Percentiles rank a stretch among this genome's conserved stretches.
phyloP scores from a whole-genome alignment of 2,113 vertebrate genomes.

The Chunga burmeisteri region DNA sequence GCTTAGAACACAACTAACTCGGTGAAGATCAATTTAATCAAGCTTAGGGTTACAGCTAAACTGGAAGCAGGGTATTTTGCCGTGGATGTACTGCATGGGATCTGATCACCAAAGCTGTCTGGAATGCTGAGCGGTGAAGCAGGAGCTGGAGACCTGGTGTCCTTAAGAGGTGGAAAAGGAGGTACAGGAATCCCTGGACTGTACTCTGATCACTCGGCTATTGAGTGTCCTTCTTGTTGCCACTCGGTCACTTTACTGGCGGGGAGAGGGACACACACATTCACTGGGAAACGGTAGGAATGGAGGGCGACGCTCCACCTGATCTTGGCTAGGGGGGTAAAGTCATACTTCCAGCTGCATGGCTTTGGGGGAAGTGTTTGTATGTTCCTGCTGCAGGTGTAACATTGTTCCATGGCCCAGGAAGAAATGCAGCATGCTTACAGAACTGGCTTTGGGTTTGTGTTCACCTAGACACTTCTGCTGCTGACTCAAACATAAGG shows the following conservation, averaged over 20 bases:
- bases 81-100: background rate
- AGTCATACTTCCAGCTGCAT: background rate
- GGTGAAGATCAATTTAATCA: background rate
- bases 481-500: background rate
- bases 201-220: fast-evolving
- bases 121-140: background rate
- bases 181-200: background rate
- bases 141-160: background rate
- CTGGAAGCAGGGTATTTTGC: background rate
- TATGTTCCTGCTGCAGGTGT: background rate
- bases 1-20: background rate
- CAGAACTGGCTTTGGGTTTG: no score
- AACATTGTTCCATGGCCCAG: background rate
- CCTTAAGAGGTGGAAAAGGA: background rate
- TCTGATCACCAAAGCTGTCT: background rate
- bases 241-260: fast-evolving
- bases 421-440: fast-evolving
- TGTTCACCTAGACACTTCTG: no score
- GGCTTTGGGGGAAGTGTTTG: background rate
- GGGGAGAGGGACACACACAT: fast-evolving
- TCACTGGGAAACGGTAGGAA: background rate
- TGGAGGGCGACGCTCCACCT: background rate
- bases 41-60: background rate
- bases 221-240: background rate
- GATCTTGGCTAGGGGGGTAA: no score